A percentile compares a stretch with the other conserved stretches of the same genome.
These are phyloP conservation scores for Mola mola DNA, from an alignment of 2,113 vertebrate genomes.

Conservation along the genomic window DNA sequence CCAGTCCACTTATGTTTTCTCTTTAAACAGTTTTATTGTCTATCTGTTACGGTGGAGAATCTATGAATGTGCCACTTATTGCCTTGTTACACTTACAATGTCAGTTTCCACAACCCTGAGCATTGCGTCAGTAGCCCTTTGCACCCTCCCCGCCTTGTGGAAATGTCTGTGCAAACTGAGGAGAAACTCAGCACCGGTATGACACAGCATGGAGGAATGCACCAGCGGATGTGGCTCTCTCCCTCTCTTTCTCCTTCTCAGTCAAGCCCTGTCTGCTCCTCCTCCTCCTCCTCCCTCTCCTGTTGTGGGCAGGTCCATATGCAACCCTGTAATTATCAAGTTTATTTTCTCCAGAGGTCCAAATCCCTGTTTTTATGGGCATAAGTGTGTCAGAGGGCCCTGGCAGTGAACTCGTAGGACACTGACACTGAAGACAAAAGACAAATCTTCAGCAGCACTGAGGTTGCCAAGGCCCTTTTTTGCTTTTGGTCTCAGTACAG, in stretches of 20 bases:
- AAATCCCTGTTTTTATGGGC: constrained; percentile 83
- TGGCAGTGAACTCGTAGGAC: constrained; percentile 68
- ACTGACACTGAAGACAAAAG: constrained; percentile 48
- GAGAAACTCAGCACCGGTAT: constrained; percentile 78
- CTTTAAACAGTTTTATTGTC: constrained; percentile 27
- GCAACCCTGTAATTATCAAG: constrained; percentile 82
- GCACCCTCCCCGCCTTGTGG: constrained; percentile 52
- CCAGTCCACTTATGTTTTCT: constrained; percentile 3
- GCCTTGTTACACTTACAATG: constrained; percentile 62
- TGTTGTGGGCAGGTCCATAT: constrained; percentile 70
- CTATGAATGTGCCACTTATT: constrained; percentile 24
- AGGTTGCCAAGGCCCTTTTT: constrained; percentile 12
- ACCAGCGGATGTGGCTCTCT: constrained; percentile 70
- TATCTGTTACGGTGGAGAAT: constrained; percentile 33
- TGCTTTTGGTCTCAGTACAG: constrained; percentile 29
- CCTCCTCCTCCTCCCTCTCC: constrained; percentile 8
- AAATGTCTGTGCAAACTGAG: constrained; percentile 65
- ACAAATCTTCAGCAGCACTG: constrained; percentile 20
- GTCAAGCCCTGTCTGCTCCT: constrained; percentile 38
- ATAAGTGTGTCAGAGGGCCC: constrained; percentile 68
- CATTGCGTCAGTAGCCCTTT: constrained; percentile 53
- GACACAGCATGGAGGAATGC: constrained; percentile 79
- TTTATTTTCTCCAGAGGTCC: constrained; percentile 80
- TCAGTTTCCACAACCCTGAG: constrained; percentile 30
- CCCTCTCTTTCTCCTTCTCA: constrained; percentile 51